Conservation (phyloP, 2,113 vertebrate species). For the Osmerus eperlanus region DNA sequence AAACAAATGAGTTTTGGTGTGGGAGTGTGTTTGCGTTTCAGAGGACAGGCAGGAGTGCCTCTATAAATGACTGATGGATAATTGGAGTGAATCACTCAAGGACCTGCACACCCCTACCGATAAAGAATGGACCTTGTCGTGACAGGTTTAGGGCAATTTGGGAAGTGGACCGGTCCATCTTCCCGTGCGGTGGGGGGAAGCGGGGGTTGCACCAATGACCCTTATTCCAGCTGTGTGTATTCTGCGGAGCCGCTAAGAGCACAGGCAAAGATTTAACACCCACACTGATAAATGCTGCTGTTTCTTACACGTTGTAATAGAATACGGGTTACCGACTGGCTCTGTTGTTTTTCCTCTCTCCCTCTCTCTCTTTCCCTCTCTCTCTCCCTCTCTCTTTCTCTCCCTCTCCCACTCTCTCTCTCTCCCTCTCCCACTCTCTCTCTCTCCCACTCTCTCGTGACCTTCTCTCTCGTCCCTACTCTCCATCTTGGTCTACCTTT, state of each 20-base stretch:
- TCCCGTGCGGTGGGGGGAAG: background rate
- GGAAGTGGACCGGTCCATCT: conserved; percentile 35
- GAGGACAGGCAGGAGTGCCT: conserved; percentile 51
- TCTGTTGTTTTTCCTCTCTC: conserved; percentile 42
- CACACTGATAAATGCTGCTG: conserved; percentile 58
- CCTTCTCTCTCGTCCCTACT: conserved; percentile 49
- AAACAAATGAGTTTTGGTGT: conserved; percentile 23
- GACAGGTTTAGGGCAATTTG: conserved; percentile 52
- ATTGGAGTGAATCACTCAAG: conserved; percentile 63
- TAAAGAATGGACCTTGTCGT: conserved; percentile 40
- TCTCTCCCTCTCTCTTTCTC: too few relatives aligned
- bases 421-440: too few relatives aligned
- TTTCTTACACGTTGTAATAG: conserved; percentile 29
- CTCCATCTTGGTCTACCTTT: conserved; percentile 18
- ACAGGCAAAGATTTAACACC: conserved; percentile 49
- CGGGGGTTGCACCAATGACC: background rate
- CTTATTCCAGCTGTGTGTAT: background rate
- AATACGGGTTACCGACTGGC: too few relatives aligned
- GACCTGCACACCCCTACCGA: conserved; percentile 18
- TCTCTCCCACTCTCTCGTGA: conserved; percentile 28
- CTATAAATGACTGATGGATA: conserved; percentile 65
- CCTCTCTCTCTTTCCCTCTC: too few relatives aligned
- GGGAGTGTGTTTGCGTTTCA: conserved; percentile 17
- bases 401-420: too few relatives aligned
- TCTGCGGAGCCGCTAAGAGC: background rate